Base-by-base conservation (phyloP, 30 jellyfish, hydroid and myxozoan species). In the Aurelia aurita complex sp. Pacific region DNA sequence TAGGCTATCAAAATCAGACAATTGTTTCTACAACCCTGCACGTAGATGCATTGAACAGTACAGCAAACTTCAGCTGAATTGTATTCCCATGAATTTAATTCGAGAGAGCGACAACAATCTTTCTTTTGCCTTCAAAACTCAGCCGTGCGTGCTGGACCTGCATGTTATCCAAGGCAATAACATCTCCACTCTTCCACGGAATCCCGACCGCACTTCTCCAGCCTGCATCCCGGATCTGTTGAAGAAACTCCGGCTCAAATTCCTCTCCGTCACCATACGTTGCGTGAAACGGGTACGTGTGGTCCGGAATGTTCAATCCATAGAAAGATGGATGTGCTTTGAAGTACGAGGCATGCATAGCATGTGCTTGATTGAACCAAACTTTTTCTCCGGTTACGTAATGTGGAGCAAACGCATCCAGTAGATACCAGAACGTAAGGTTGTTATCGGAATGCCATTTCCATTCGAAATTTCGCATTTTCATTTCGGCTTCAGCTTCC, bases 221-320 rank as follows among this genome's bases (percentile, higher is more conserved):
- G 0, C 88, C 90, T 1, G 92, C 98, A 42, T 85, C 92, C 54
- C 98, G 74, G 54, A 79, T 78, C 54, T 85, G 96, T 70, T 80
- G 96, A 40, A 91, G 14, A 40, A 77, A 74, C 40, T 86, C 96
- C 8, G 94, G 94, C 69, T 91, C 96, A 32, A 91, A 55, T 79
- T 91, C 98, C 73, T 91, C 98, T 15, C 98, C 98, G 61, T 91
- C 94, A 46, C 98, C 98, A 52, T 91, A 91, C 5, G 98, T 85
- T 55, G 85, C 59, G 81, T 91, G 98, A 38, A 91, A 62, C 15
- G 94, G 92, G 82, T 77, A 85, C 66, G 79, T 69, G 72, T 85
- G 52, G 64, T 79, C 94, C 18, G 94, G 89, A 23, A 85, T 60
- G 68, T 79, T 68, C 42, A 40, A 19, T 19, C 61, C 65, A 64